phyloP scores from a whole-genome alignment of 2,797 vertebrate genomes.

The Orestias chungarensis region DNA sequence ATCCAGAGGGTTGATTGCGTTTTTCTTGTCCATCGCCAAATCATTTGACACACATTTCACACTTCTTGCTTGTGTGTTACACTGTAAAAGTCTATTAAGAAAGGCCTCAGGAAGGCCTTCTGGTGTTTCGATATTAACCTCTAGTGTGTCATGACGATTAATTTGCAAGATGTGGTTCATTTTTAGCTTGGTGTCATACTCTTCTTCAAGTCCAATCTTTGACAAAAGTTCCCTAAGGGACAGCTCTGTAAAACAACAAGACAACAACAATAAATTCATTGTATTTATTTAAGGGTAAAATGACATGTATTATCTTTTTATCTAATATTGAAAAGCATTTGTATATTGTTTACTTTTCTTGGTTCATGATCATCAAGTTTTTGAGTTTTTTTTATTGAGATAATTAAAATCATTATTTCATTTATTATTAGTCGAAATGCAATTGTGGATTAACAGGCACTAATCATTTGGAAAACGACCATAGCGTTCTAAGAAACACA shows the following conservation, averaged over 20 bases:
- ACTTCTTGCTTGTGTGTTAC: slow-evolving; percentile 63
- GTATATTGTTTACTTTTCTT: neutral
- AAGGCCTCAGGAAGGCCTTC: slow-evolving; percentile 64
- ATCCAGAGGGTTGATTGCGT: slow-evolving; percentile 43
- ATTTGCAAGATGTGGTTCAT: slow-evolving; percentile 66
- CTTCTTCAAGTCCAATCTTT: slow-evolving; percentile 61
- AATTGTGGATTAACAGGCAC: too few species aligned
- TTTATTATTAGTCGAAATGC: too few species aligned
- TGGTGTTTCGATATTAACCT: slow-evolving; percentile 40
- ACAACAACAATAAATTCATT: neutral
- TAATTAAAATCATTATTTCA: too few species aligned
- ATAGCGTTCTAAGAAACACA: too few species aligned
- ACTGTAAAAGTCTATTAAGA: slow-evolving; percentile 71
- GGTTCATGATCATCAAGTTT: too few species aligned
- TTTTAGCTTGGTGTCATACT: slow-evolving; percentile 66
- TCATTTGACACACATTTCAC: slow-evolving; percentile 22
- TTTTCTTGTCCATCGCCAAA: slow-evolving; percentile 1
- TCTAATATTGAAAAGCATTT: neutral
- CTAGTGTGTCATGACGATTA: slow-evolving; percentile 52
- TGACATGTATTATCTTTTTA: neutral
- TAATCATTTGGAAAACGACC: too few species aligned
- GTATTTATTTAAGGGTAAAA: neutral
- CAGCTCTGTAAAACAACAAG: slow-evolving; percentile 33
- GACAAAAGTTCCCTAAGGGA: slow-evolving; percentile 59
- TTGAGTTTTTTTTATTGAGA: too few species aligned